Evolutionary conservation across 2,888 invertebrate species (phyloP).

Genomic region (Molanna angustata): DNA sequence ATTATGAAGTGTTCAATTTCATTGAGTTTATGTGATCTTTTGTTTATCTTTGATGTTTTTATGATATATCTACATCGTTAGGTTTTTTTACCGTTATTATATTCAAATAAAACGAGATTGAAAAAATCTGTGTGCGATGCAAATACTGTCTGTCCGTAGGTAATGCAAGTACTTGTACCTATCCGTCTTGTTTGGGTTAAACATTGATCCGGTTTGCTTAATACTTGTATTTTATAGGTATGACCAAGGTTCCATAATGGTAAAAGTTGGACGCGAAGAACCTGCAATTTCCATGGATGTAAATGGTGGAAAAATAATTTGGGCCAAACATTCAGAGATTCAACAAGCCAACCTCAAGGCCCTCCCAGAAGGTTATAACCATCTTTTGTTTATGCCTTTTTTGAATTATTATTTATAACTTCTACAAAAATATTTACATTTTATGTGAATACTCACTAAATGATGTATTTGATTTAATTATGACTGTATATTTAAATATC

Average conservation of each 20-base stretch:
- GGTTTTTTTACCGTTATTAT: neutral
- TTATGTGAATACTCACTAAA: neutral
- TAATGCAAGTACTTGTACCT: no score
- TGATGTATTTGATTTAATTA: neutral
- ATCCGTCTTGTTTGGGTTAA: no score
- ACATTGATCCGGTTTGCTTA: no score
- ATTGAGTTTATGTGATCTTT: no score
- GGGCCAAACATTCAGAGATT: slow-evolving; percentile 98
- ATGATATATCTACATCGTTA: no score
- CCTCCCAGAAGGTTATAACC: slow-evolving; percentile 66
- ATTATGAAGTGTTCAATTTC: no score
- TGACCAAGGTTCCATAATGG: slow-evolving; percentile 94
- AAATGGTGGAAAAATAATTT: slow-evolving; percentile 97
- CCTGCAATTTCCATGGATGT: slow-evolving; percentile 99
- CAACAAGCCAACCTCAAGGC: slow-evolving; percentile 95
- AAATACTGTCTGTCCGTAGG: no score
- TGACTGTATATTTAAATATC: neutral
- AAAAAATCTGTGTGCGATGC: neutral
- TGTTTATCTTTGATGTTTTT: no score
- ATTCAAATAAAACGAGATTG: no score
- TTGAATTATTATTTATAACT: neutral
- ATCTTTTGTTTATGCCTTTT: slow-evolving; percentile 1
- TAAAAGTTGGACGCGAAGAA: slow-evolving; percentile 96
- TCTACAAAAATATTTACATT: neutral
- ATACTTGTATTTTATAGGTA: slow-evolving; percentile 56